Conservation (phyloP, 2,888 invertebrate species). For the Oasisia sp. region DNA sequence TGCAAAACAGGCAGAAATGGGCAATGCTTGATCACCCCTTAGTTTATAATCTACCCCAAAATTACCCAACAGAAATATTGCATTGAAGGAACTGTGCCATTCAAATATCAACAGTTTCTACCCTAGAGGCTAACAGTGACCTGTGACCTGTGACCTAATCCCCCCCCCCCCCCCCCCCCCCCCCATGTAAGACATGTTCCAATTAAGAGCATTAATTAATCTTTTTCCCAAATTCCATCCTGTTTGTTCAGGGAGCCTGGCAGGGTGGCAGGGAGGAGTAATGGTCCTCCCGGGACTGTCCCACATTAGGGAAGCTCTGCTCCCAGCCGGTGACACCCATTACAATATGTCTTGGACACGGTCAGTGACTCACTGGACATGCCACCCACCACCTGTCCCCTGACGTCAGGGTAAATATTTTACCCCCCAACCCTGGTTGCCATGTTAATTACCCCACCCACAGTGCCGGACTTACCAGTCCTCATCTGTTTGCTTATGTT, state of each 20-base stretch:
- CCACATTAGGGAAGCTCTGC: not conserved
- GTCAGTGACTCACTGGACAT: not conserved
- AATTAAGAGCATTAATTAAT: conserved; percentile 17
- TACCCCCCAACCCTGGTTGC: not conserved
- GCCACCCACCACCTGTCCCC: not conserved
- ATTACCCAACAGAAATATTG: not conserved
- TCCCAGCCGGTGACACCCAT: not conserved
- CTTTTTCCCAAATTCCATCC: not conserved
- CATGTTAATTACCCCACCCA: conserved; percentile 7
- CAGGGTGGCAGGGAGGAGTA: not conserved
- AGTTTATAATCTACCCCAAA: not conserved
- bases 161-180: no score
- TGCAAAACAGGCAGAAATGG: not conserved
- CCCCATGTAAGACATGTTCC: not conserved
- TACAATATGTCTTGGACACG: not conserved
- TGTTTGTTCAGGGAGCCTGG: not conserved
- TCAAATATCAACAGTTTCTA: no score
- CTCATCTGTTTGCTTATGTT: not conserved
- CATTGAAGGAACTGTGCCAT: not conserved
- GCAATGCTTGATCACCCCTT: not conserved
- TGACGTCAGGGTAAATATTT: conserved; percentile 13
- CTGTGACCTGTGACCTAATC: no score
- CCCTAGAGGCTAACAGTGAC: no score
- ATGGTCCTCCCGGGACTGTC: not conserved
- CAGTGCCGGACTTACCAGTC: not conserved